phyloP scores from a whole-genome alignment of 1,140 invertebrate genomes.

The Mizuhopecten yessoensis region DNA sequence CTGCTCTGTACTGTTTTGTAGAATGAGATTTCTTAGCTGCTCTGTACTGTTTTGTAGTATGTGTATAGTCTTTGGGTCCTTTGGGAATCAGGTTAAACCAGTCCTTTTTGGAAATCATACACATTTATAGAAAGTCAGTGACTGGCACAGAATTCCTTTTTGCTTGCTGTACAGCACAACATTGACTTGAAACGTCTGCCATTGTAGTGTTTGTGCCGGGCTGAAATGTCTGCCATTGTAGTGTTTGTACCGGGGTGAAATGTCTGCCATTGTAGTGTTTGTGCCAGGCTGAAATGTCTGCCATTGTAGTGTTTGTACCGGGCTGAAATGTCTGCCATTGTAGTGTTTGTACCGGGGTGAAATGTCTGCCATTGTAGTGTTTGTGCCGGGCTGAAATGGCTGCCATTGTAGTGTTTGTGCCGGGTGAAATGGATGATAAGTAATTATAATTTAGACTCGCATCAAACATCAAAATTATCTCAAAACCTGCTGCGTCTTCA shows the following conservation, averaged over 20 bases:
- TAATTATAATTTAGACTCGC: background rate
- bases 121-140: background rate
- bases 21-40: background rate
- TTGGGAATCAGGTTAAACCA: background rate
- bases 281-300: background rate
- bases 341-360: background rate
- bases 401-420: background rate
- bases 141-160: background rate
- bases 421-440: background rate
- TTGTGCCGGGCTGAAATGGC: background rate
- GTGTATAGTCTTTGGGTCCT: background rate
- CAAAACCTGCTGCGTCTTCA: background rate
- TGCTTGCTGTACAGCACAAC: background rate
- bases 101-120: background rate
- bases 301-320: too few relatives aligned
- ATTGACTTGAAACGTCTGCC: too few relatives aligned
- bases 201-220: too few relatives aligned
- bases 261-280: background rate
- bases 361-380: too few relatives aligned
- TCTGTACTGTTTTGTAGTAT: background rate
- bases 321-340: background rate
- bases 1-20: background rate
- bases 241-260: too few relatives aligned
- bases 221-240: too few relatives aligned
- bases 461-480: background rate